Base-by-base conservation (phyloP, 1,140 invertebrate species). In the Alviniconcha marisindica region DNA sequence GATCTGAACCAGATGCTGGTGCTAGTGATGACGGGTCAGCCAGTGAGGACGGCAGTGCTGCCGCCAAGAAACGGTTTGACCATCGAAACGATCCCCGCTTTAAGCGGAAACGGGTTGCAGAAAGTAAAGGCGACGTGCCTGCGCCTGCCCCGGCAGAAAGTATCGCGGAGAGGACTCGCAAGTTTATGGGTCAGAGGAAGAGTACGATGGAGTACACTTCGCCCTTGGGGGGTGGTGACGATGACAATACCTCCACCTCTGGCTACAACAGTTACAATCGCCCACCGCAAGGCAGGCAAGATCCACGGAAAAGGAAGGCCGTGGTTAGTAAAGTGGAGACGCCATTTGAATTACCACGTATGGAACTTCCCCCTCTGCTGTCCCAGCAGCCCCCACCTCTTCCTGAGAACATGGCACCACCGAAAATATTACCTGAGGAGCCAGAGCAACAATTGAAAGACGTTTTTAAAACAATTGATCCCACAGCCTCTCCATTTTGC, bases 401-500 rank as follows among this genome's bases (percentile, higher is more conserved):
- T 76, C 87, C 81, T 56, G 84, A 85, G 28, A 78, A 81, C 33
- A 66, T 77, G 80, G 82, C 74, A 74, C 42, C 63, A 77, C 83
- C 82, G 73, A 83, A 77, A 60, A 77, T 76, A 74, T 56, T 77
- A 60, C 74, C 44, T 69, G 77, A 77, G 66, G 85, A 83, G 66
- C 81, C 86, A 51, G 88, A 91, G 82, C 86, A 87, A 48, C 88
- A 90, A 73, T 87, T 92, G 38, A 92, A 91, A 85, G 90, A 91
- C 76, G 85, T 92, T 54, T 93, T 93, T 86, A 92, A 92, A 85
- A 90, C 91, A 66, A 91, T 92, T 83, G 92, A 93, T 81, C 92
- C 92, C 5, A 93, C 92, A 66, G 92, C 92, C 24, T 93, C 92
- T 42, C 92, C 92, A 40, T 93, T 93, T 85, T 93, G 92, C 84